phyloP scores from a whole-genome alignment of 2,113 vertebrate genomes.

The Python bivittatus region DNA sequence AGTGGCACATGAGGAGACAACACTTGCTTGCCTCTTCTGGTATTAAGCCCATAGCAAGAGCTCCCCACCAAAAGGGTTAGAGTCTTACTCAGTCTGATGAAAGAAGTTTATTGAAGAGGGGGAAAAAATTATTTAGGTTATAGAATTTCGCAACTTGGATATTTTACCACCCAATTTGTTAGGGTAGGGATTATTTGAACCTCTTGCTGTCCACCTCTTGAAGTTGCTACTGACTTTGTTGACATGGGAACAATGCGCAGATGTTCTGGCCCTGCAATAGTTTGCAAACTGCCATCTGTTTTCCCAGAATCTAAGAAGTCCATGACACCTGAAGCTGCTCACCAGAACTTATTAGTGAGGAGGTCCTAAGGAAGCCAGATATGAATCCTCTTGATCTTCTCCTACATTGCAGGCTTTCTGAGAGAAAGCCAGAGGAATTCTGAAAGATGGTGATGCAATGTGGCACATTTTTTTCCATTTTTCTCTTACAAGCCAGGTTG shows the following conservation, averaged over 20 bases:
- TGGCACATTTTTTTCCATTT: background rate
- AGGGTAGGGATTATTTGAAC: background rate
- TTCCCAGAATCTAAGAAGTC: background rate
- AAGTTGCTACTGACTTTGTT: background rate
- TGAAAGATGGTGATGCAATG: background rate
- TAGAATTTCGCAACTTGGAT: background rate
- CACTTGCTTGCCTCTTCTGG: background rate
- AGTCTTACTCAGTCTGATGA: background rate
- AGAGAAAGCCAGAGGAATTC: background rate
- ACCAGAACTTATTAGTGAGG: background rate
- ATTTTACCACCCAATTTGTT: background rate
- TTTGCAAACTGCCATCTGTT: background rate
- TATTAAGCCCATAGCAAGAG: background rate
- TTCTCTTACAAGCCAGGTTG: background rate
- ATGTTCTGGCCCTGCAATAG: background rate
- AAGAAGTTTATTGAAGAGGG: background rate
- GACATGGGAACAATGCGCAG: background rate
- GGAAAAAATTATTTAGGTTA: background rate
- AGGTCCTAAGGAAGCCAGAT: background rate
- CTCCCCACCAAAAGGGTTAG: background rate
- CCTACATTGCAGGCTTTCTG: background rate
- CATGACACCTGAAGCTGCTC: background rate
- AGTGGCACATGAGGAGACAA: background rate
- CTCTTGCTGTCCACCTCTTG: background rate
- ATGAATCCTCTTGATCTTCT: background rate